These are phyloP conservation scores for Therioaphis trifolii DNA, from an alignment of 2,888 invertebrate genomes.

Conservation along the genomic window DNA sequence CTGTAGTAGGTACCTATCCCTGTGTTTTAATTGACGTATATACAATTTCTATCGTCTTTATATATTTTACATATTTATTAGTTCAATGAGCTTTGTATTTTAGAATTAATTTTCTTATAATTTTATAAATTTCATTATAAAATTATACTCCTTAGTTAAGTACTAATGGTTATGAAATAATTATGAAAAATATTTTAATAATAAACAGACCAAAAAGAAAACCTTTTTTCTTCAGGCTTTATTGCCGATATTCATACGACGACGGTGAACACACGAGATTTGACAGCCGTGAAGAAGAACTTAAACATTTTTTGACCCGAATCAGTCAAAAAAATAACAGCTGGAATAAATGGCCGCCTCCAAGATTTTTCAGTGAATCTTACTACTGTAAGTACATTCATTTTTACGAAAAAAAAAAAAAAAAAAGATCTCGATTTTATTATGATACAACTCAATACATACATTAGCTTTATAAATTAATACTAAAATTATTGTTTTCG, in stretches of 20 bases:
- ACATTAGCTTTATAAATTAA: constrained; percentile 20
- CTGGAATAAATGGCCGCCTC: constrained; percentile 59
- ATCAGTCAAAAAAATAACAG: constrained; percentile 48
- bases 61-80: no score
- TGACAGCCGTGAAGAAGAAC: constrained; percentile 33
- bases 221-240: no score
- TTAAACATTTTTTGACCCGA: constrained; percentile 46
- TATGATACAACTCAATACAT: constrained; percentile 46
- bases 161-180: no score
- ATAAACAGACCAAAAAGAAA: no score
- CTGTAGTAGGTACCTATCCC: no score
- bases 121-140: no score
- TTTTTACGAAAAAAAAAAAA: neutral
- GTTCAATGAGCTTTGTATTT: no score
- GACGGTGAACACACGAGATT: constrained; percentile 69
- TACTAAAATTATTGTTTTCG: neutral
- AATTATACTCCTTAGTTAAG: no score
- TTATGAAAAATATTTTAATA: no score
- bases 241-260: constrained; percentile 75
- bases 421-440: neutral
- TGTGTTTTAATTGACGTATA: no score
- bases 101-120: no score
- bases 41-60: no score
- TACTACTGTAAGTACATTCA: constrained; percentile 73
- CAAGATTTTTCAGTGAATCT: constrained; percentile 72